Base-by-base conservation (phyloP, 1,140 invertebrate species). In the Penaeus vannamei region DNA sequence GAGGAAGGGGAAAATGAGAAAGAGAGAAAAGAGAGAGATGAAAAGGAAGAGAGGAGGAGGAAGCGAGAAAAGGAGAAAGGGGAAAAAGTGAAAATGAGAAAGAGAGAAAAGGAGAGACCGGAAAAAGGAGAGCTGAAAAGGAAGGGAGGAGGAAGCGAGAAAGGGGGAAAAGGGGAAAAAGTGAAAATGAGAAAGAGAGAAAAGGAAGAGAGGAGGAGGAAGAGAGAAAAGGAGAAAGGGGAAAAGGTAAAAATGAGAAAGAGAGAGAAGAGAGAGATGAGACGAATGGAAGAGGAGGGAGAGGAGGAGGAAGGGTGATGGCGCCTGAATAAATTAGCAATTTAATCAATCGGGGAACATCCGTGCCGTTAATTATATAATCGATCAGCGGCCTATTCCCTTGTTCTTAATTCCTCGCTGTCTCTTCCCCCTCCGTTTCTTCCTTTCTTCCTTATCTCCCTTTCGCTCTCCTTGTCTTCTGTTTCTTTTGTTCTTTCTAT, bases 321-420 rank as follows among this genome's bases (percentile, higher is more conserved):
- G 23, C 72, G 80, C 79, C 61, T 87, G 85, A 87, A 87, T 87
- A 87, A 87, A 87, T 87, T 69, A 87, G 72, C 85, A 87, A 87
- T 82, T 77, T 77, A 82, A 87, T 87, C 85, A 87, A 87, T 87
- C 46, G 60, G 12, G 85, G 85, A 82, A 87, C 85, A 87, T 87
- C 79, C 85, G 85, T 77, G 66, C 79, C 80, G 77, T 87, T 87
- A 87, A 87, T 87, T 87, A 87, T 77, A 60, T 66, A 82, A 87
- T 87, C 85, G 85, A 87, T 87, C 85, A 87, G 53, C 46, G 79
- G 46, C 42, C 79, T 29, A 36, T 77, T 66, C 60, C 32, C 20
- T 69, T 26, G 10, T 53, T 53, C 10, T 53, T 12, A 1, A 36
- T 53, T 14, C 10, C 10, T 53, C 46, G 46, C 10, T 53, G 14